phyloP scores from a whole-genome alignment of 2,888 invertebrate genomes.

The Bembecia ichneumoniformis region DNA sequence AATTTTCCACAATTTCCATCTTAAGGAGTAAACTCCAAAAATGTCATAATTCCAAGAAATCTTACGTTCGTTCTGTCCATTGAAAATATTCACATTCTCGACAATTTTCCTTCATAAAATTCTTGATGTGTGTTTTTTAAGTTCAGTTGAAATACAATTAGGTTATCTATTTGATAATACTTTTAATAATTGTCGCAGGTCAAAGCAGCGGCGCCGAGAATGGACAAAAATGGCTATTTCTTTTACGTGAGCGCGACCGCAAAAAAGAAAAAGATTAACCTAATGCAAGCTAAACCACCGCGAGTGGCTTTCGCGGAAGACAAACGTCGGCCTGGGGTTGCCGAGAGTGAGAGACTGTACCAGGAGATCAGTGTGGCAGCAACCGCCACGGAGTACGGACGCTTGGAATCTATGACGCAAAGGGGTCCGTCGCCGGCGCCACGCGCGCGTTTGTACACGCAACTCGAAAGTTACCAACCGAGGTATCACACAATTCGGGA shows the following conservation, averaged over 20 bases:
- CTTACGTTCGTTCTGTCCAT: too few species aligned
- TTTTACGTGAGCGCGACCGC: slow-evolving; percentile 63
- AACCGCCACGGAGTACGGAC: slow-evolving; percentile 40
- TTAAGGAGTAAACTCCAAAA: too few species aligned
- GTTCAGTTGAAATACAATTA: too few species aligned
- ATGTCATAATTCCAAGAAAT: too few species aligned
- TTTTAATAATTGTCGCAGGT: slow-evolving; percentile 35
- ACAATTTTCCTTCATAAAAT: too few species aligned
- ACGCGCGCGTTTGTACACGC: slow-evolving; percentile 59
- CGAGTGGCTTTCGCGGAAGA: slow-evolving; percentile 58
- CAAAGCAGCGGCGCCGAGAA: slow-evolving; percentile 60
- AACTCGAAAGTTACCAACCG: slow-evolving; percentile 68
- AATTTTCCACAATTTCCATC: too few species aligned
- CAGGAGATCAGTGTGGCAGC: slow-evolving; percentile 40
- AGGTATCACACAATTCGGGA: slow-evolving; percentile 66
- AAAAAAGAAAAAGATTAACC: slow-evolving; percentile 68
- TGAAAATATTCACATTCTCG: too few species aligned
- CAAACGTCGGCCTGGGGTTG: slow-evolving; percentile 52
- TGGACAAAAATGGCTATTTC: slow-evolving; percentile 67
- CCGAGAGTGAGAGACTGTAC: slow-evolving; percentile 43
- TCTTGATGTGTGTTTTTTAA: too few species aligned
- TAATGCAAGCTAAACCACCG: slow-evolving; percentile 65
- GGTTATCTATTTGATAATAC: neutral
- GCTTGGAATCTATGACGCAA: slow-evolving; percentile 46
- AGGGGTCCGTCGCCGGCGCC: slow-evolving; percentile 49